Percentiles rank a stretch among this genome's conserved stretches.
Conservation (phyloP, 2,113 vertebrate genomes). For the Oxygymnocypris stewartii region DNA sequence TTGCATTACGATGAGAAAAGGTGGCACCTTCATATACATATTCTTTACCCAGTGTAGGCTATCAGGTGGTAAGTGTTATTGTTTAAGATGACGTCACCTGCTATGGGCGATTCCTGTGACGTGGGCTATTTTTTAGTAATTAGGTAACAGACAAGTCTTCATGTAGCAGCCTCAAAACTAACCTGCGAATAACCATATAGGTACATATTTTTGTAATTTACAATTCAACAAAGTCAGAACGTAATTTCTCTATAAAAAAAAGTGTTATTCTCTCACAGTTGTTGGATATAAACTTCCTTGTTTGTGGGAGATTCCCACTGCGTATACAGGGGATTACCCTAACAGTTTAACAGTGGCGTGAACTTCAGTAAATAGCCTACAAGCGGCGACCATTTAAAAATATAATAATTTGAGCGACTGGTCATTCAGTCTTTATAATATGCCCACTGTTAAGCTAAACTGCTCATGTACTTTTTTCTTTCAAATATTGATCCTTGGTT, state of each 20-base stretch:
- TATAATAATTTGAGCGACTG: not conserved
- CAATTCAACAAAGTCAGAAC: not conserved
- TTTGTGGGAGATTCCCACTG: conserved; percentile 59
- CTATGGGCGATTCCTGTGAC: conserved; percentile 2
- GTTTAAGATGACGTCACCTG: not conserved
- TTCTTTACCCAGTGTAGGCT: not conserved
- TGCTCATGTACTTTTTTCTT: not conserved
- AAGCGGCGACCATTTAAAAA: not conserved
- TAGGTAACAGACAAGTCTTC: not conserved
- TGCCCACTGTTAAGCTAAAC: not conserved
- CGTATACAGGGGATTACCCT: conserved; percentile 58
- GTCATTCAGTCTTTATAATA: not conserved
- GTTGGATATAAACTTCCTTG: conserved; percentile 49
- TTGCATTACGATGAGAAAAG: not conserved
- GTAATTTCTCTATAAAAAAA: not conserved
- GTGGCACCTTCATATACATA: not conserved
- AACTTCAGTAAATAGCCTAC: not conserved
- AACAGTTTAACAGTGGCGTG: not conserved
- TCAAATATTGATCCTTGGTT: not conserved
- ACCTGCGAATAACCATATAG: not conserved
- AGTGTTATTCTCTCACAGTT: not conserved
- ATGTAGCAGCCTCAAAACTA: no score
- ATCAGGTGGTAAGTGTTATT: not conserved
- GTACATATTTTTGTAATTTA: not conserved
- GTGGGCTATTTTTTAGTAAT: not conserved